Evolutionary conservation across 2,113 vertebrate genomes (phyloP), one percentile per base, ranked within the genome.

Genomic region (Cettia cetti): DNA sequence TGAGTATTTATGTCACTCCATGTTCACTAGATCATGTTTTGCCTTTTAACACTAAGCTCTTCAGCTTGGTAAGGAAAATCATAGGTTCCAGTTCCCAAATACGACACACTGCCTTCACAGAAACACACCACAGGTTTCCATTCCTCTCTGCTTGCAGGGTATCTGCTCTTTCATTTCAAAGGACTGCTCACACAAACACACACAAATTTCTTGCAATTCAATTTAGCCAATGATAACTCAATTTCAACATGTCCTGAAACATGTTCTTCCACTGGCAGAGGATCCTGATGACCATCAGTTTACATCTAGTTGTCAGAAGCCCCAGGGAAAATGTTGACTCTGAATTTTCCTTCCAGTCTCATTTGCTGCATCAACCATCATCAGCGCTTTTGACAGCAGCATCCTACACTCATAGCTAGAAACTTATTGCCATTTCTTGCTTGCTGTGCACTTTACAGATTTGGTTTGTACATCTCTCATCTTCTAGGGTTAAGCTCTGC

Each of bases 251-350:
- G 68, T 83, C 59, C 44, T 72, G 57, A 75, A 81, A 92, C 47
- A 52, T 65, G 83, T 59, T 93, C 76, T 89, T 90, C 80, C 64
- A 68, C 61, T 74, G 54, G 33, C 40, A 87, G 47, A 93, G 33
- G 69, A 84, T 91, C 75, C 47, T 79, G 57, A 78, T 75, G 79
- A 92, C 79, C 78, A 72, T 52, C 75, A 83, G 49, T 83, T 91
- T 95, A 83, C 76, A 82, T 92, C 61, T 66, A 44, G 31, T 72
- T 93, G 92, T 89, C 87, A 94, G 85, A 69, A 94, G 37, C 64
- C 39, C 17, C 65, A 71, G 50, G 60, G 65, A 20, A 92, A 87
- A 75, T 65, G 79, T 42, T 86, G 85, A 63, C 70, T 94, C 63
- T 82, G 65, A 84, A 70, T 84, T 95, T 89, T 89, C 52, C 74